These are phyloP conservation scores for Polylopha cassiicola DNA, from an alignment of 2,888 invertebrate species.

Conservation along the genomic window DNA sequence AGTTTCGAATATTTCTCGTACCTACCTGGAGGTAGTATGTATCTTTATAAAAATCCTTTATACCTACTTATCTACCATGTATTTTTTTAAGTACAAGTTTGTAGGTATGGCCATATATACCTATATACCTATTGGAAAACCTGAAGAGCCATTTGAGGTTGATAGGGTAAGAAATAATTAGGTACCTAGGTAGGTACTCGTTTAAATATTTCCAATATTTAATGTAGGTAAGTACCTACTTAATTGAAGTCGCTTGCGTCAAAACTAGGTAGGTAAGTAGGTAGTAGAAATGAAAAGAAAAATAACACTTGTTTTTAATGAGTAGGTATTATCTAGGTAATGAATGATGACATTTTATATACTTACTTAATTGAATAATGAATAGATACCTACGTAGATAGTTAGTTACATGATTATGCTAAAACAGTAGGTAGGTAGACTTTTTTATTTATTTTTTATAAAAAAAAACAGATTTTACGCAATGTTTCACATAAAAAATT, in stretches of 20 bases:
- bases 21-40: constrained; percentile 3
- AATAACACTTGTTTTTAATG: constrained; percentile 19
- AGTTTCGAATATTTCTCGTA: constrained; percentile 46
- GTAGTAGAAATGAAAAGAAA: constrained; percentile 25
- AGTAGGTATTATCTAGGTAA: constrained; percentile 1
- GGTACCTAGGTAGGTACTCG: constrained; percentile 21
- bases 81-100: too few species aligned
- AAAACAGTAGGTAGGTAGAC: too few species aligned
- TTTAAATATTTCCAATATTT: constrained; percentile 21
- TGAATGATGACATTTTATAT: too few species aligned
- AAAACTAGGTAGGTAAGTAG: constrained; percentile 9
- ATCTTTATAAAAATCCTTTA: background rate
- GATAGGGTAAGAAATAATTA: constrained; percentile 12
- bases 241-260: constrained; percentile 11
- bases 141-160: constrained; percentile 12
- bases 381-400: too few species aligned
- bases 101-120: constrained; percentile 8
- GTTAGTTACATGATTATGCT: too few species aligned
- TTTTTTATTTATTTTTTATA: too few species aligned
- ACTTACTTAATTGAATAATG: too few species aligned
- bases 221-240: constrained; percentile 14
- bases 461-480: too few species aligned
- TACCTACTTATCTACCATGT: too few species aligned
- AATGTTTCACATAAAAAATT: too few species aligned
- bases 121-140: constrained; percentile 15